These are phyloP conservation scores for Tyria jacobaeae DNA, from an alignment of 2,888 invertebrate species.

Conservation along the genomic window DNA sequence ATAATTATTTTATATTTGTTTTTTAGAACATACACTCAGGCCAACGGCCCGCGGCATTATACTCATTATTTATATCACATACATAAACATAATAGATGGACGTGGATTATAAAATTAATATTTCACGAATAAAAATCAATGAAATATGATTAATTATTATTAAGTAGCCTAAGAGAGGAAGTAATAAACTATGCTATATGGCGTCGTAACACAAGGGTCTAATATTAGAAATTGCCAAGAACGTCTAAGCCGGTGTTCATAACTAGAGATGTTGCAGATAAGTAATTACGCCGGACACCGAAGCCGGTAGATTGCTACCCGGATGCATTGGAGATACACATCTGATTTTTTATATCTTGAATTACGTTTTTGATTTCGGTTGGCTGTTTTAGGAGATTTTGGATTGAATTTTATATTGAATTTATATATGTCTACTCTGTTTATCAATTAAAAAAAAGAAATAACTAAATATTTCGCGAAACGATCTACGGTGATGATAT, in stretches of 20 bases:
- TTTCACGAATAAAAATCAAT: constrained; percentile 43
- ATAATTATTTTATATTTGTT: not conserved
- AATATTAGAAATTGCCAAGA: constrained; percentile 57
- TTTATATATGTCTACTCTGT: not conserved
- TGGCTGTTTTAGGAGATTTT: not conserved
- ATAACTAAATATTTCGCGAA: no score
- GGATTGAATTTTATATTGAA: not conserved
- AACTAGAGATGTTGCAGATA: constrained; percentile 8
- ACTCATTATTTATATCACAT: constrained; percentile 19
- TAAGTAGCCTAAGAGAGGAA: constrained; percentile 53
- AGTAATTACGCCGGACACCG: constrained; percentile 14
- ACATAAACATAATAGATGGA: constrained; percentile 18
- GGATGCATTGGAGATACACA: not conserved
- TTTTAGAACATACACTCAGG: constrained; percentile 14
- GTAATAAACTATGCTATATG: constrained; percentile 56
- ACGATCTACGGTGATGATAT: not conserved
- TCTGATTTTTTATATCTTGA: not conserved
- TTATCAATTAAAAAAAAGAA: not conserved
- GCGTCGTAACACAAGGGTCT: constrained; percentile 49
- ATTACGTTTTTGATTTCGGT: not conserved
- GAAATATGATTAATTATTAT: constrained; percentile 61
- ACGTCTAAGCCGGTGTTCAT: constrained; percentile 27
- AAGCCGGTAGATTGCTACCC: not conserved
- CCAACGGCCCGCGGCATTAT: constrained; percentile 25
- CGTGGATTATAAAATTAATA: constrained; percentile 29